phyloP scores from a whole-genome alignment of 2,888 invertebrate genomes.

The Schizaphis graminum region DNA sequence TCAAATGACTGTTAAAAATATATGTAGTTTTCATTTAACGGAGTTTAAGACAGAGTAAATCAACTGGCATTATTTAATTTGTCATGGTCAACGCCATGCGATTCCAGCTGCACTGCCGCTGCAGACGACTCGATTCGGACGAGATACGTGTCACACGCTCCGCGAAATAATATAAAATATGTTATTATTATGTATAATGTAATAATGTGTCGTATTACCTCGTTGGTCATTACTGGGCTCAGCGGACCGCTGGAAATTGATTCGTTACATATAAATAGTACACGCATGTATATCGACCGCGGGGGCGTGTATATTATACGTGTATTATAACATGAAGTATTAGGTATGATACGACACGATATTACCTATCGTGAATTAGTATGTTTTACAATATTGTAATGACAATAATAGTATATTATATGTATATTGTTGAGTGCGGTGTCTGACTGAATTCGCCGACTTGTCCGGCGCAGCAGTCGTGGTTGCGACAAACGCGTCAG shows the following conservation, averaged over 20 bases:
- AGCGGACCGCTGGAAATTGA: conserved; percentile 44
- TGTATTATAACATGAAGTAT: not conserved
- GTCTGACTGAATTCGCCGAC: not conserved
- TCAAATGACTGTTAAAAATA: too few species aligned
- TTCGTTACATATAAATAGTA: not conserved
- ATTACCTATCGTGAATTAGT: not conserved
- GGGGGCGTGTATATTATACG: not conserved
- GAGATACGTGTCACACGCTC: not conserved
- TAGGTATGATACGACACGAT: not conserved
- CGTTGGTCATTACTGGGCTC: conserved; percentile 10
- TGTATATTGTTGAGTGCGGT: not conserved
- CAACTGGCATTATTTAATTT: not conserved
- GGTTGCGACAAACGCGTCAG: not conserved
- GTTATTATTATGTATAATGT: not conserved
- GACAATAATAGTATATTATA: not conserved
- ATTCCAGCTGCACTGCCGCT: not conserved
- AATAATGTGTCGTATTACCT: not conserved
- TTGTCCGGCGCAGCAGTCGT: not conserved
- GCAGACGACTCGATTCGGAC: not conserved
- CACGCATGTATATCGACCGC: not conserved
- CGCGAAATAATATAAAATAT: not conserved
- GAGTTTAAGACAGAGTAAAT: too few species aligned
- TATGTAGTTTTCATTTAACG: too few species aligned
- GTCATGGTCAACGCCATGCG: not conserved
- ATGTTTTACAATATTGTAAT: not conserved